A percentile compares a stretch with the other conserved stretches of the same genome.
phyloP scores from a whole-genome alignment of 2,797 vertebrate genomes.

The Scyliorhinus canicula region DNA sequence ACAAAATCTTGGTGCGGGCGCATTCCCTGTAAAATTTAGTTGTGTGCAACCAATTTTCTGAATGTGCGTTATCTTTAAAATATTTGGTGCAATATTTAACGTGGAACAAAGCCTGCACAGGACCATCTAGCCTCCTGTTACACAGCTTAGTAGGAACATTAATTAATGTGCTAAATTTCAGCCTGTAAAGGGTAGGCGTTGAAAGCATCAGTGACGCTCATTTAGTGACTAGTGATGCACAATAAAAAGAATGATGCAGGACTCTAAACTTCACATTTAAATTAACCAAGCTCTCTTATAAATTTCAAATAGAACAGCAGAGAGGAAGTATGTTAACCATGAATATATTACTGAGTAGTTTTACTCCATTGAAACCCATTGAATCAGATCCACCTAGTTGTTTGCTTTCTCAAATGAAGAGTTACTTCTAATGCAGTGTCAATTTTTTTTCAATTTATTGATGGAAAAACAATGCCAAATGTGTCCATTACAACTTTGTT shows the following conservation, averaged over 20 bases:
- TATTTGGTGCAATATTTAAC: neutral
- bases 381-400: neutral
- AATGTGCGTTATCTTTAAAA: neutral
- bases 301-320: neutral
- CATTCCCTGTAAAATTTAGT: neutral
- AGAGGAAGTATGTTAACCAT: neutral
- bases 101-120: neutral
- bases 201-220: neutral
- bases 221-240: neutral
- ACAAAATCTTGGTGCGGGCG: neutral
- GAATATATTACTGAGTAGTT: neutral
- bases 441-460: neutral
- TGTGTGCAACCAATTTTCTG: neutral
- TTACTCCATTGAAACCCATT: neutral
- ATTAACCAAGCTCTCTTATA: neutral
- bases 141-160: neutral
- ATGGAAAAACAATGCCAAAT: neutral
- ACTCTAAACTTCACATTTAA: neutral
- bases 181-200: neutral
- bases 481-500: neutral
- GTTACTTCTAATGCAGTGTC: neutral
- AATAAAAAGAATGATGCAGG: neutral
- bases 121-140: neutral
- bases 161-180: neutral
- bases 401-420: neutral